Evolutionary conservation across 2,888 invertebrate genomes (phyloP), one percentile per base, ranked within the genome.

Genomic region (Phortica okadai): DNA sequence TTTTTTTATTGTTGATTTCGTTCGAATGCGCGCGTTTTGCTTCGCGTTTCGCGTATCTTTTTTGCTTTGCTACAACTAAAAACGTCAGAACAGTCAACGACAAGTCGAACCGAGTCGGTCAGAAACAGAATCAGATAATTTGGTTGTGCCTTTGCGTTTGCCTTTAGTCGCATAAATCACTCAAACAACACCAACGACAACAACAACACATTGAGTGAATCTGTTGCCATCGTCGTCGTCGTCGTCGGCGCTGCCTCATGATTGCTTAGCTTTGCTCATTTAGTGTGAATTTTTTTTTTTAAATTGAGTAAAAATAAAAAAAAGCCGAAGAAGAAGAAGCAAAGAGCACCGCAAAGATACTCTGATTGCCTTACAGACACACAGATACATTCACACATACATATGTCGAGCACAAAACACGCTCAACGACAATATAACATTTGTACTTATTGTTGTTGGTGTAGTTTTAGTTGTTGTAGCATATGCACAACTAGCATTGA

Each of bases 281-380:
- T 33, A 33, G 33, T 33, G 33, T 33, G 33, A 21, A 21, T 21
- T 21, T 21, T 21, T 21, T 21, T 21, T 21, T 21, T 21, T 21
- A 21, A 21, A 21, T 21, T 21, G 21, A 21, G 7, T 10, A 45
- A 1, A 45, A 45, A 45, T 10, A 45, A 45, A 45, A 6, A 3
- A 6, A 50, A 50, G 14, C 3, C 3, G 14, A 50, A 50, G 14
- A 50, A 50, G 14, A 14, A 50, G 50, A 3, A 14, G 4, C 10
- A 50, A 50, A 50, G 14, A 50, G 50, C 50, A 6, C 6, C 6
- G 45, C 45, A 45, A 45, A 45, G 45, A 21, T 21, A 21, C 21
- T 21, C 54, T 59, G 7, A 16, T 59, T 82, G 75, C 77, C 72
- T 58, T 74, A 74, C 74, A 74, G 67, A 79, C 76, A 59, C 59